Evolutionary conservation across 35 echinoderm and acorn worm species (phyloP), one percentile per base, ranked within the genome.

Genomic region (Lytechinus pictus): DNA sequence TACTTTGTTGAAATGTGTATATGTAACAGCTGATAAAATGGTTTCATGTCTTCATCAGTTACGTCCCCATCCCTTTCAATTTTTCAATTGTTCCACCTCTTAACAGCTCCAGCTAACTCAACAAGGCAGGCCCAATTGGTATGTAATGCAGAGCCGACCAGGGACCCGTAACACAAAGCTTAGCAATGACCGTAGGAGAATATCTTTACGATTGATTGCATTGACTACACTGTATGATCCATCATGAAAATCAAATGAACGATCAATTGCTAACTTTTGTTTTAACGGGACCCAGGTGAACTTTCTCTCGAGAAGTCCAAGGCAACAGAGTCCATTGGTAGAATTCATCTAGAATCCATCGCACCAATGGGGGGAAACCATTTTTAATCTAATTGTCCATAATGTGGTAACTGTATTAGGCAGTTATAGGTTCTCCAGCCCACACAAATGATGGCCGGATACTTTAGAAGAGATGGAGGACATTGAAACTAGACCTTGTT

Each of bases 321-420:
- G 66, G 66, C 66, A 7, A 24, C 56, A 44, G 33, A 44, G 33
- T 44, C 33, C 0, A 44, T 58, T 11, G 56, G 56, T 2, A 11
- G 9, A 7, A 58, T 58, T 58, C 9, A 13, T 58, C 56, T 79
- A 7, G 66, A 79, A 79, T 79, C n/a, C 66, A 79, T 14, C 66
- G 6, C 19, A 79, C 19, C 16, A 79, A 79, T 24, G 8, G 66
- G 66, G 66, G 66, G 66, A 79, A 79, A 79, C 19, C 66, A 44
- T 79, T 79, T 79, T 58, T 79, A 79, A 79, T 79, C 66, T 24
- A 79, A 79, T 79, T 79, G 66, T 79, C 16, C 66, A 16, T 24
- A 79, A 79, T 79, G 19, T 79, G 66, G 66, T 79, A 79, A 79
- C 66, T 24, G 66, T 79, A 79, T 79, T 79, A 79, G n/a, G 66